These are phyloP conservation scores for Xiphydria camelus DNA, from an alignment of 2,888 invertebrate genomes.

Conservation along the genomic window DNA sequence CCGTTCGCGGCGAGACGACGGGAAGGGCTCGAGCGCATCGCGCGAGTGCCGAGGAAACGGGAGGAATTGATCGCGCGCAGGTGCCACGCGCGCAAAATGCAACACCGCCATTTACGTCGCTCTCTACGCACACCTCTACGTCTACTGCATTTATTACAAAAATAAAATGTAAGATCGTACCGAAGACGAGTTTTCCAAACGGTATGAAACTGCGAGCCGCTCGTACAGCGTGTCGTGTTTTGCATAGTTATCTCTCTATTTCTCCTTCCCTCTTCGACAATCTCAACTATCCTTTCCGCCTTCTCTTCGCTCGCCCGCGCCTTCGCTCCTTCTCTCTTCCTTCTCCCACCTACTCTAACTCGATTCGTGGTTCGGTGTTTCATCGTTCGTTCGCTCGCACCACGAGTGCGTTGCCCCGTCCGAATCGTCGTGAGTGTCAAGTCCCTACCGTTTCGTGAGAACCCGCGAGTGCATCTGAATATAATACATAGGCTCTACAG, in stretches of 20 bases:
- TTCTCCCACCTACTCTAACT: conserved; percentile 2
- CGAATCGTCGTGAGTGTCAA: conserved; percentile 6
- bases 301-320: conserved; percentile 9
- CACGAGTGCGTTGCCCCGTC: too few species aligned
- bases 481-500: conserved; percentile 57
- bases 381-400: too few species aligned
- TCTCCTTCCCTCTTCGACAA: conserved; percentile 1
- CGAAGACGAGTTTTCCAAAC: conserved; percentile 39
- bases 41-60: too few species aligned
- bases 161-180: conserved; percentile 57
- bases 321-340: neutral
- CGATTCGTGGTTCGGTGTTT: too few species aligned
- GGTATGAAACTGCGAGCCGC: conserved; percentile 10
- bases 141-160: conserved; percentile 43
- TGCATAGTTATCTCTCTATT: neutral
- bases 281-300: neutral
- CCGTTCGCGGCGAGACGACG: too few species aligned
- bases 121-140: conserved; percentile 33
- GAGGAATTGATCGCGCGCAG: too few species aligned
- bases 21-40: too few species aligned
- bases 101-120: conserved; percentile 37
- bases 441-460: conserved; percentile 34
- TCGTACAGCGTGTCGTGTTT: too few species aligned
- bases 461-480: conserved; percentile 51
- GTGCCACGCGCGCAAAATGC: conserved; percentile 10